Base-by-base conservation (phyloP, 2,797 vertebrate genomes). In the Silurus lanzhouensis region DNA sequence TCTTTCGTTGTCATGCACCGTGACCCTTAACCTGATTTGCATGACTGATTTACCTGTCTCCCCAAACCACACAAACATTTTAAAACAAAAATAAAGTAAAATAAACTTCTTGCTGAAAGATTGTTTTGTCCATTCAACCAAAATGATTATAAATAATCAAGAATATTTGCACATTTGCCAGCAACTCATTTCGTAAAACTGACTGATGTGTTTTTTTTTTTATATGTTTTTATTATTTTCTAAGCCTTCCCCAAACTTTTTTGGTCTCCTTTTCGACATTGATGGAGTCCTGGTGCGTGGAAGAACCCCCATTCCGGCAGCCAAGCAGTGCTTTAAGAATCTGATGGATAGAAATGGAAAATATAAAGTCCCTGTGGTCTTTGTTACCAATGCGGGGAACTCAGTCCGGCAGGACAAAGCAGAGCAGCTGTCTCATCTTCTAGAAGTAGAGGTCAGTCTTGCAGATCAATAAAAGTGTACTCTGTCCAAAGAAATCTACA, bases 341-440 rank as follows among this genome's bases (percentile, higher is more conserved):
- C 92, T 99, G 88, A 85, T 95, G 88, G 95, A 96, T 87, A 14
- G 91, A 48, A 82, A 92, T 5, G 97, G 97, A 48, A 94, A 93
- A 86, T 96, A 97, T 88, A 95, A 92, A 66, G 95, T 98, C 38
- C 98, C 98, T 0, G 96, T 98, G 86, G 97, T 97, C 79, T 99
- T 99, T 87, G 96, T 99, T 70, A 99, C 98, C 22, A 99, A 99
- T 66, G 97, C 98, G 0, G 97, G 98, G 57, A 99, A 99, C 92
- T 96, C 95, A 89, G 92, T 96, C 91, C 95, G 96, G 61, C 93
- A 96, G 55, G 88, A 92, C 80, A 98, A 98, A 92, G 98, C 98
- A 0, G 94, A 93, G 27, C 96, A 97, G 87, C 94, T 99, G 83
- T 97, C 97, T 9, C 89, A 92, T 82, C 92, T 96, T 79, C 93